Percentiles rank a stretch among this genome's conserved stretches.
phyloP scores from a whole-genome alignment of 23 tunicate genomes.

The Aplidium turbinatum region DNA sequence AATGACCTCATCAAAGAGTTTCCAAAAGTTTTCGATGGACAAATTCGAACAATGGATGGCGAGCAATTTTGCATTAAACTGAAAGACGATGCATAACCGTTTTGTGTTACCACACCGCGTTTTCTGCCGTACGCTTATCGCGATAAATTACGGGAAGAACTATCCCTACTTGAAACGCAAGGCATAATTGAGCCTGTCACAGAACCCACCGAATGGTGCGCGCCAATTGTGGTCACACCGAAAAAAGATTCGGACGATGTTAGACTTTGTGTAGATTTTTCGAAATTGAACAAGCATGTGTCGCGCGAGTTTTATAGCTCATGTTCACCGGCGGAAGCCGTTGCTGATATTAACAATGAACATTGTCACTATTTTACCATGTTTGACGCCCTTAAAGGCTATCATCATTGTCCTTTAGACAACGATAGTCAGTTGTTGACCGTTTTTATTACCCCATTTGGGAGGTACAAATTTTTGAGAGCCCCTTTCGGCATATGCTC shows the following conservation, averaged over 20 bases:
- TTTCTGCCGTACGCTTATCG: no score
- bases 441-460: neutral
- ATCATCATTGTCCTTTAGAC: conserved; percentile 12
- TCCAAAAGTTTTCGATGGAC: neutral
- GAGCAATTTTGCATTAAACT: neutral
- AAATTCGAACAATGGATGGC: neutral
- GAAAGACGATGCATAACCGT: no score
- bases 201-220: conserved; percentile 2
- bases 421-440: conserved; percentile 6
- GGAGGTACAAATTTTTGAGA: conserved; percentile 3
- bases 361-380: conserved; percentile 9
- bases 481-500: conserved; percentile 18
- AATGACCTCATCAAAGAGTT: neutral
- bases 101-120: no score
- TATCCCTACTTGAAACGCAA: neutral
- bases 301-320: neutral
- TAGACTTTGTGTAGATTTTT: conserved; percentile 6
- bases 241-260: conserved; percentile 20
- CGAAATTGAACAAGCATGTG: neutral
- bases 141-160: no score
- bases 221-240: conserved; percentile 9
- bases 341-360: neutral
- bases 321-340: conserved; percentile 9
- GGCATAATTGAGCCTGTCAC: conserved; percentile 10
- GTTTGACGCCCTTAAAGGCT: conserved; percentile 4